A percentile compares a stretch with the other conserved stretches of the same genome.
These are phyloP conservation scores for Gobiocypris rarus DNA, from an alignment of 2,113 vertebrate genomes.

Conservation along the genomic window DNA sequence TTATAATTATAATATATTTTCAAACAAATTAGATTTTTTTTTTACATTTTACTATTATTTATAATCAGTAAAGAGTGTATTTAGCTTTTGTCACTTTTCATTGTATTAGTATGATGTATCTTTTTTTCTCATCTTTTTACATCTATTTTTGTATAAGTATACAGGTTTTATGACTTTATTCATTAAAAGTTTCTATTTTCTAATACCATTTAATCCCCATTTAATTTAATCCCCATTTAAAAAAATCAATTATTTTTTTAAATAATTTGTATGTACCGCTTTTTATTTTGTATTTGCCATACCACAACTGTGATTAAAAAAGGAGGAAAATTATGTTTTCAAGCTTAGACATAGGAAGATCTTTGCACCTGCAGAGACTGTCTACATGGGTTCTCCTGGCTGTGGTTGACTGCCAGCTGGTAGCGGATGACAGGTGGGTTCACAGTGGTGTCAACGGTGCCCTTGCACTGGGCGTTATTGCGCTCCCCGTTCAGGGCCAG, in stretches of 20 bases:
- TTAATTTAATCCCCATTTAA: too few species aligned
- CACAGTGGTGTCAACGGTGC: conserved; percentile 65
- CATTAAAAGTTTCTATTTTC: neutral
- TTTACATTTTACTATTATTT: neutral
- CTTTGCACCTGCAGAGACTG: conserved; percentile 73
- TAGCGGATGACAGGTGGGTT: conserved; percentile 73
- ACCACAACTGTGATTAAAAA: neutral
- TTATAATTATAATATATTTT: too few species aligned
- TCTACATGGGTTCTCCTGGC: conserved; percentile 71
- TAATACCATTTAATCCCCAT: neutral
- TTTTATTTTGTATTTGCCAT: neutral
- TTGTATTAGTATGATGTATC: too few species aligned
- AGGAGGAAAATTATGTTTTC: neutral
- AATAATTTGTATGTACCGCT: neutral
- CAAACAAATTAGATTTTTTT: neutral
- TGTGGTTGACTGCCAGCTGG: conserved; percentile 74
- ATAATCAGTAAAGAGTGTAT: too few species aligned
- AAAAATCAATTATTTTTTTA: neutral
- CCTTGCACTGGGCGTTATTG: conserved; percentile 66
- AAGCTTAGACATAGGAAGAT: neutral
- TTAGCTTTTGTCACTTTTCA: too few species aligned
- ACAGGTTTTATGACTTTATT: neutral
- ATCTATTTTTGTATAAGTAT: neutral
- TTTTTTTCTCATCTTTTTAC: neutral
- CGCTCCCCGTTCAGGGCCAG: conserved; percentile 77